Evolutionary conservation across 2,797 vertebrate species (phyloP), one percentile per base, ranked within the genome.

Genomic region (Ceryle rudis): DNA sequence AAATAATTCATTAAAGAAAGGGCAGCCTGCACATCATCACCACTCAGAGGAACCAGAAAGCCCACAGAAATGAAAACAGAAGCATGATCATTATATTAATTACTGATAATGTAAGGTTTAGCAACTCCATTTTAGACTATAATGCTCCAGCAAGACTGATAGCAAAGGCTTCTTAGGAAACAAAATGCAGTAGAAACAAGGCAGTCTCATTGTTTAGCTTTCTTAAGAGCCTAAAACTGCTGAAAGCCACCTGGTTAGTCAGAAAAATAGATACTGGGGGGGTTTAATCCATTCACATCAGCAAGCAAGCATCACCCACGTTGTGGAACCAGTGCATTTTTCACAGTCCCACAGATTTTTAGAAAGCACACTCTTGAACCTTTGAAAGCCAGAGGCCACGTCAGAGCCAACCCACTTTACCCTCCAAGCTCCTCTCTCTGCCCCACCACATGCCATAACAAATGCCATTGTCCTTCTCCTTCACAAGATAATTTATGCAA

Each of bases 1-100:
- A 84, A 96, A 93, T 69, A 90, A 86, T 66, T 81, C 65, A 86
- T 95, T 96, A 88, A 88, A 58, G 54, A 87, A 85, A 86, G 75
- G 61, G 33, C 70, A 95, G 67, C 16, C 47, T 62, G 54, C 23
- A 69, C 71, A 86, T 67, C 72, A 90, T 37, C 39, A 51, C 44
- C 23, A 78, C 49, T 65, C 65, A 65, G 60, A 91, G 72, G 74
- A 96, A 69, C 22, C 29, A 86, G 37, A 87, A 79, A 90, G 25
- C 17, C n/a, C 35, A 51, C 89, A 81, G 83, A 95, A 93, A 85
- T 74, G 57, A 88, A 93, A 72, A 72, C 67, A 77, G 39, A 62
- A 82, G 64, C 82, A 60, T 47, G 15, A 73, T 80, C 69, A 52
- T 94, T 86, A 85, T 66, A 94, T 87, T 71, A 72, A 97, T 91